A percentile compares a stretch with the other conserved stretches of the same genome.
Conservation (phyloP, 30 jellyfish, hydroid and myxozoan genomes). For the Turritopsis dohrnii region DNA sequence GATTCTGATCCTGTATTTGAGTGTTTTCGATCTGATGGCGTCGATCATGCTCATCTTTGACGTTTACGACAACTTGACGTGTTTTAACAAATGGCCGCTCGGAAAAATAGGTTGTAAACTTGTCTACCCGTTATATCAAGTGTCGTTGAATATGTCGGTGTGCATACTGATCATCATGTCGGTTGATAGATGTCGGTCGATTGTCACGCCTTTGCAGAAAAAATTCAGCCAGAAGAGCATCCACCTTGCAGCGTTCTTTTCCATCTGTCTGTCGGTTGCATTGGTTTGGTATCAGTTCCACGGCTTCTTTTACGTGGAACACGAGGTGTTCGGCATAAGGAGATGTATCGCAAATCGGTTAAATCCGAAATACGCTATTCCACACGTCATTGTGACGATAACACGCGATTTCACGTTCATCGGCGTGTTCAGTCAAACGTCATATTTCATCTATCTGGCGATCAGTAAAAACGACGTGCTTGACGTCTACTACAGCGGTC, state of each 20-base stretch:
- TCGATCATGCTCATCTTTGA: conserved; percentile 36
- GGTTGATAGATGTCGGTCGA: conserved; percentile 42
- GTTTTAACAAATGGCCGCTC: conserved; percentile 32
- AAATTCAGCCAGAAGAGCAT: conserved; percentile 24
- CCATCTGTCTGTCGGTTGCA: conserved; percentile 12
- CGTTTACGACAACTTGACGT: conserved; percentile 32
- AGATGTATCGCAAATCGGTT: not conserved
- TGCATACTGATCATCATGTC: conserved; percentile 34
- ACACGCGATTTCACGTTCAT: conserved; percentile 24
- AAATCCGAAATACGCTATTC: not conserved
- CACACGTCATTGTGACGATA: conserved; percentile 16
- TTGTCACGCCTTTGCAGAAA: conserved; percentile 24
- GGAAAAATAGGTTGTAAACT: conserved; percentile 38
- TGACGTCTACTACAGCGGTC: not conserved
- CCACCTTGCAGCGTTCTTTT: conserved; percentile 32
- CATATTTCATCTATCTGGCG: conserved; percentile 14
- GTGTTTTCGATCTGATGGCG: conserved; percentile 33
- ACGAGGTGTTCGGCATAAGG: not conserved
- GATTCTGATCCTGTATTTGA: conserved; percentile 21
- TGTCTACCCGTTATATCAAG: conserved; percentile 26
- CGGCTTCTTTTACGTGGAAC: not conserved
- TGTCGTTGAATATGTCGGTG: conserved; percentile 39
- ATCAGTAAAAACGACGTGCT: conserved; percentile 10
- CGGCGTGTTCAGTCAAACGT: conserved; percentile 23
- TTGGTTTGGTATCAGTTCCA: conserved; percentile 35